Evolutionary conservation across 92 coral and sea anemone genomes (phyloP).

Genomic region (Galaxea fascicularis): DNA sequence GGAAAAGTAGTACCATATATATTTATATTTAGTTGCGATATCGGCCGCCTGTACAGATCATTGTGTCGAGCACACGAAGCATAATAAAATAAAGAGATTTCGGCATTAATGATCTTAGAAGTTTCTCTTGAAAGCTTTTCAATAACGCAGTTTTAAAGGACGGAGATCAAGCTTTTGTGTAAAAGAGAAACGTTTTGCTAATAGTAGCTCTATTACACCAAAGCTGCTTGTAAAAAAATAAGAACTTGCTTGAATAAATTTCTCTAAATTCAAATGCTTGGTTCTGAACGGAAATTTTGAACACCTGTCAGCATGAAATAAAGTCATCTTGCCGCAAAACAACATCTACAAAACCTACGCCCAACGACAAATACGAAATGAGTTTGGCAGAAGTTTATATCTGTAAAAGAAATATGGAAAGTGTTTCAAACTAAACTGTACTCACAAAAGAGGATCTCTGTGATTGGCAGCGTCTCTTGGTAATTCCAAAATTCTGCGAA

Average conservation of each 20-base stretch:
- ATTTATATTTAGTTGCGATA: background rate
- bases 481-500: slow-evolving; percentile 46
- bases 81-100: background rate
- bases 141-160: background rate
- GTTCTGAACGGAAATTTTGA: background rate
- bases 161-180: background rate
- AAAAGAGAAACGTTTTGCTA: background rate
- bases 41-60: background rate
- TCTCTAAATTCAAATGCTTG: background rate
- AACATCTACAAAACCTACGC: slow-evolving; percentile 22
- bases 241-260: background rate
- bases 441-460: slow-evolving; percentile 21
- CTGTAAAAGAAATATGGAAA: background rate
- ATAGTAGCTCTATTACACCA: background rate
- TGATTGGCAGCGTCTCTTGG: slow-evolving; percentile 17
- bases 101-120: slow-evolving; percentile 10
- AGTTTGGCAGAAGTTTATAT: background rate
- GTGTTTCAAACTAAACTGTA: background rate
- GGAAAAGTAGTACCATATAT: background rate
- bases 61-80: background rate
- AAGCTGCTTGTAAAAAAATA: background rate
- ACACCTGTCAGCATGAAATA: slow-evolving; percentile 31
- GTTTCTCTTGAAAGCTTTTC: slow-evolving; percentile 20
- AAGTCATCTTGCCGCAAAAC: slow-evolving; percentile 6
- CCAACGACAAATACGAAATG: background rate